Conservation (phyloP, 2,888 invertebrate genomes). For the Polyommatus icarus region DNA sequence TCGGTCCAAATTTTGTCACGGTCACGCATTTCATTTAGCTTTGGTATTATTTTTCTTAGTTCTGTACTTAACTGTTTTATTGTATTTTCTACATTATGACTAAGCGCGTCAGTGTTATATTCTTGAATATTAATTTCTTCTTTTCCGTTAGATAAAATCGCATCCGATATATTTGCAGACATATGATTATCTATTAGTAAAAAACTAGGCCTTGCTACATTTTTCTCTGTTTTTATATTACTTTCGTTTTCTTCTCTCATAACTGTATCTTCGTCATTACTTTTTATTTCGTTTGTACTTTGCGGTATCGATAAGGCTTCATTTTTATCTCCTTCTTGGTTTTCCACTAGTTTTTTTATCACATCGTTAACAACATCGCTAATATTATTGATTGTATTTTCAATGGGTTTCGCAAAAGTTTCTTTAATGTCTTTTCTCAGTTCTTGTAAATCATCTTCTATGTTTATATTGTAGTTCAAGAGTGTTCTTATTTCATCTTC, state of each 20-base stretch:
- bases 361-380: conserved; percentile 77
- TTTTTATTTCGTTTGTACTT: conserved; percentile 37
- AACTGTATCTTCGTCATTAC: conserved; percentile 50
- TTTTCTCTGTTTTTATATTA: conserved; percentile 67
- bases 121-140: conserved; percentile 75
- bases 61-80: conserved; percentile 74
- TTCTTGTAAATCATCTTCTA: conserved; percentile 73
- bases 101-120: conserved; percentile 66
- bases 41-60: conserved; percentile 73
- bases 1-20: conserved; percentile 65
- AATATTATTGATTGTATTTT: conserved; percentile 75
- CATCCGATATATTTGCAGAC: conserved; percentile 77
- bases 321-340: conserved; percentile 52
- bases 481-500: conserved; percentile 80
- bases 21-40: conserved; percentile 74
- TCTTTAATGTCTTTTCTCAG: conserved; percentile 75
- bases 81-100: conserved; percentile 69
- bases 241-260: conserved; percentile 65
- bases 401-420: conserved; percentile 72
- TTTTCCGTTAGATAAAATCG: conserved; percentile 80
- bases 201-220: conserved; percentile 72
- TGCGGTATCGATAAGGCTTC: conserved; percentile 43
- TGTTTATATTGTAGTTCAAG: conserved; percentile 71
- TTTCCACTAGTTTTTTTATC: conserved; percentile 71
- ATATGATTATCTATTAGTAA: conserved; percentile 64